Evolutionary conservation across 2,113 vertebrate species (phyloP), one percentile per base, ranked within the genome.

Genomic region (Bungarus multicinctus): DNA sequence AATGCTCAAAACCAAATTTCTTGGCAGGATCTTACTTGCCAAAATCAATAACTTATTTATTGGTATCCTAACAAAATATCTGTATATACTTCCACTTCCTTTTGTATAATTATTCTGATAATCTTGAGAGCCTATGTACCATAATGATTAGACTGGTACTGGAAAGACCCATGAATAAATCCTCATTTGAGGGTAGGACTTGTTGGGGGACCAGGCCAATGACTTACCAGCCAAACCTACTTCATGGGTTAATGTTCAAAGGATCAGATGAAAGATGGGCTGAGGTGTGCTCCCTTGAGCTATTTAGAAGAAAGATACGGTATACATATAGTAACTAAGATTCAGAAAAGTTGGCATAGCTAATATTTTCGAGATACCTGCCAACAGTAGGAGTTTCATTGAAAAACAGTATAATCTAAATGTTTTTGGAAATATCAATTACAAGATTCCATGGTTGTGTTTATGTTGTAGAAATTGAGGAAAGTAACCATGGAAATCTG

Each of bases 21-120:
- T 16, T 53, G 12, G 55, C 25, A 6, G 85, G 74, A 50, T 7
- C 47, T 0, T 27, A 81, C 3, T 87, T 89, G 87, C 91, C 90
- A 85, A 0, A 89, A 87, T 4, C 18, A 52, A 50, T 5, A n/a
- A 53, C 45, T 1, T 52, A 91, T 0, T 57, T 92, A 94, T 53
- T 57, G 93, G 92, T 45, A 0, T 85, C 57, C 93, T 89, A 87
- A 94, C 94, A 64, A 39, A 85, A 52, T 81, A 25, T 85, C 30
- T 58, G 0, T 81, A 18, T 22, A 81, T 43, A 81, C 7, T 22
- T 81, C 18, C 34, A 81, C 18, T 81, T 81, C 34, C 64, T 74
- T 74, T 22, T 81, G 1, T 81, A 39, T 81, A 81, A 81, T 43
- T 43, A 43, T 22, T 81, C 74, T 81, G 74, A 81, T 81, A 39